These are phyloP conservation scores for Pyrrhura leucotis DNA, from an alignment of 2,797 vertebrate species.

Conservation along the genomic window DNA sequence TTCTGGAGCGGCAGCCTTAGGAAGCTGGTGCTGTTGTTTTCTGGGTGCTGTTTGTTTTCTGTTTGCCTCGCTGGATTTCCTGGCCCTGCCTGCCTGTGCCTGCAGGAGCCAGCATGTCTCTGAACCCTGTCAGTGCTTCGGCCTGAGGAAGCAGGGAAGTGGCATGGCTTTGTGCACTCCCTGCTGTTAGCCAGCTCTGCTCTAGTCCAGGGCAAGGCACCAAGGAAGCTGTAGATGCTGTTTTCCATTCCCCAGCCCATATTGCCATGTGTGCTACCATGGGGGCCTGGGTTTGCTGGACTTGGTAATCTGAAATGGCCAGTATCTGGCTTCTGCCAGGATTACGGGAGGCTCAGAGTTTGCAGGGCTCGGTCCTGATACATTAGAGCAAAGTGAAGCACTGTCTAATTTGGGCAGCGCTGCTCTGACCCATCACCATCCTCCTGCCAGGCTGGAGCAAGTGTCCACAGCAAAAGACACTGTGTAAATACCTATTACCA, in stretches of 20 bases:
- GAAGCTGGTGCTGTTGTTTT: not conserved
- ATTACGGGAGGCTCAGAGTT: not conserved
- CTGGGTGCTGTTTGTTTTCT: not conserved
- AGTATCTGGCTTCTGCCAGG: not conserved
- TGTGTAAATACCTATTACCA: not conserved
- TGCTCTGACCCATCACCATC: not conserved
- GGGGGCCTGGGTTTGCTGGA: not conserved
- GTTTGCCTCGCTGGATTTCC: not conserved
- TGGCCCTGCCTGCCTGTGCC: not conserved
- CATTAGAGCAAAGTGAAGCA: not conserved
- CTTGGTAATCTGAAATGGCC: not conserved
- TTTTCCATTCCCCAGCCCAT: not conserved
- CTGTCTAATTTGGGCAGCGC: not conserved
- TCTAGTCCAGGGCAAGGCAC: not conserved
- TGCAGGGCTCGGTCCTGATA: not conserved
- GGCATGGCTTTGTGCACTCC: not conserved
- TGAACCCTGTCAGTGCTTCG: not conserved
- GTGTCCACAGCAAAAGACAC: not conserved
- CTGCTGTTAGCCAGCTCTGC: not conserved
- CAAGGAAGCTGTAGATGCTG: not conserved
- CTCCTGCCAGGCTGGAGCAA: not conserved
- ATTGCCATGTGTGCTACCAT: rapidly evolving
- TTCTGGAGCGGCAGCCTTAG: not conserved
- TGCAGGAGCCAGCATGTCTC: not conserved
- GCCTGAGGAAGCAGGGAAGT: not conserved